These are phyloP conservation scores for Damaliscus lunatus DNA, from an alignment of 2,113 vertebrate genomes.

Conservation along the genomic window DNA sequence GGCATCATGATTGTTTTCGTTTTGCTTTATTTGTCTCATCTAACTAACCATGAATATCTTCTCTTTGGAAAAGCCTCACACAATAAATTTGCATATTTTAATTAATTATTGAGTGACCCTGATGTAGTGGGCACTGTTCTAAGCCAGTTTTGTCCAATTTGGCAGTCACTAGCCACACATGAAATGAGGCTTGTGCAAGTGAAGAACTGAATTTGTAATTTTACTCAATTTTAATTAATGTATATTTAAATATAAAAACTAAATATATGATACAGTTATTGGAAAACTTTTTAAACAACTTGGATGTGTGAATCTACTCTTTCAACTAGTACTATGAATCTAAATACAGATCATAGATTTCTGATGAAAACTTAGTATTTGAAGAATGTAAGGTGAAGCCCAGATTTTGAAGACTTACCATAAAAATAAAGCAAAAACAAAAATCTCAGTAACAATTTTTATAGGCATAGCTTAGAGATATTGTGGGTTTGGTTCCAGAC, in stretches of 20 bases:
- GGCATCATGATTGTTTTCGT: background rate
- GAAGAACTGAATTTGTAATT: background rate
- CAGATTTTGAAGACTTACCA: background rate
- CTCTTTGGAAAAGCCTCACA: background rate
- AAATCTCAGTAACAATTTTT: background rate
- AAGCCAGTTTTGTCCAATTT: background rate
- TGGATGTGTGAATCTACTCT: background rate
- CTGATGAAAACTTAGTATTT: background rate
- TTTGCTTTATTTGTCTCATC: background rate
- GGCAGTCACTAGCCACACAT: background rate
- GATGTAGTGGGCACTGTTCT: background rate
- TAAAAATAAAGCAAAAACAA: background rate
- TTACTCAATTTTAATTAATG: background rate
- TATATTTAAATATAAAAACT: constrained; percentile 3
- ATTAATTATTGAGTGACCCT: background rate
- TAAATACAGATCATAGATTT: background rate
- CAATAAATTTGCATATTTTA: background rate
- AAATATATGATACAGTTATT: background rate
- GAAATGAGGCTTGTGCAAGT: background rate
- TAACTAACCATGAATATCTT: background rate
- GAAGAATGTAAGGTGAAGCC: background rate
- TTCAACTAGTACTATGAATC: background rate
- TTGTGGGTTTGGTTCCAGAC: background rate
- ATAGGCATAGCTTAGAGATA: background rate
- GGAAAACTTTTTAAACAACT: background rate